Evolutionary conservation across 2,888 invertebrate genomes (phyloP).

Genomic region (Callyntrura sp.): DNA sequence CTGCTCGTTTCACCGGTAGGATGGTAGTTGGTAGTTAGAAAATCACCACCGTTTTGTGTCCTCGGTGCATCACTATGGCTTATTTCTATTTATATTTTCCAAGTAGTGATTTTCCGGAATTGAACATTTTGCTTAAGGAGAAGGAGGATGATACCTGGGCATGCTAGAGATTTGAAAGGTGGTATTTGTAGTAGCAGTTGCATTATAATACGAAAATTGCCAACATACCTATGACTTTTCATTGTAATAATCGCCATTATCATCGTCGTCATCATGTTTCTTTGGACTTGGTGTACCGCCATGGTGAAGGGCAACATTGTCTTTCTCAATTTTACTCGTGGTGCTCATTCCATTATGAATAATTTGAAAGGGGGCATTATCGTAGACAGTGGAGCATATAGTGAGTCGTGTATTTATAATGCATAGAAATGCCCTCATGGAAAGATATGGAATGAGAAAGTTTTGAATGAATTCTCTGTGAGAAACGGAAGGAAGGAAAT

Average conservation of each 20-base stretch:
- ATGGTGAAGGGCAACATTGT: background rate
- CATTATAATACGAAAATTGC: too few relatives aligned
- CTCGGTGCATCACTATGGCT: background rate
- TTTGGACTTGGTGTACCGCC: background rate
- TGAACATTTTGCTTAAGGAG: background rate
- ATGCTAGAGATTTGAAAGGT: too few relatives aligned
- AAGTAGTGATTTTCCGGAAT: background rate
- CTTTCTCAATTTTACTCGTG: background rate
- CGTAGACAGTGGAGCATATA: background rate
- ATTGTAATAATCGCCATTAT: background rate
- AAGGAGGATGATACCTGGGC: too few relatives aligned
- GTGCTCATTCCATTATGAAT: slow-evolving; percentile 1
- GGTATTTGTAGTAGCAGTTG: too few relatives aligned
- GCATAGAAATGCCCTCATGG: background rate
- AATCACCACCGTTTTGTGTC: slow-evolving; percentile 15
- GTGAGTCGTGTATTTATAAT: background rate
- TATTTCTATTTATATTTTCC: background rate
- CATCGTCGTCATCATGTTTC: background rate
- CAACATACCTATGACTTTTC: too few relatives aligned
- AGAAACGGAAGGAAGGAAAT: slow-evolving; percentile 46
- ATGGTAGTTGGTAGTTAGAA: background rate
- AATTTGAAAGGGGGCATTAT: slow-evolving; percentile 27
- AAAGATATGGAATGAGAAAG: slow-evolving; percentile 23
- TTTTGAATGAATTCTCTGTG: slow-evolving; percentile 8
- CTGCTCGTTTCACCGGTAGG: background rate